phyloP scores from a whole-genome alignment of 2,797 vertebrate genomes.

The Eleutherodactylus coqui region DNA sequence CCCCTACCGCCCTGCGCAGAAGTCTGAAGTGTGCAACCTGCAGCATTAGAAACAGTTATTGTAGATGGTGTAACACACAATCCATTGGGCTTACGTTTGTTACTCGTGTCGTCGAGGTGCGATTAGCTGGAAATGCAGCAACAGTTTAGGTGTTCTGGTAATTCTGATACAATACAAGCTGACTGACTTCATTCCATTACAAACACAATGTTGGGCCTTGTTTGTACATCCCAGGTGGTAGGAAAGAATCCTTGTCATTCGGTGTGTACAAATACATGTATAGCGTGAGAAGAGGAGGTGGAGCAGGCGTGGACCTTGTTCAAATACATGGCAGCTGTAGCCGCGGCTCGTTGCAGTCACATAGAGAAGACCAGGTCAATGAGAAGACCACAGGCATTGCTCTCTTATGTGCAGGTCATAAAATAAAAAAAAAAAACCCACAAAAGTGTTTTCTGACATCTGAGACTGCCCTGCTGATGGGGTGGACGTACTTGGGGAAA shows the following conservation, averaged over 20 bases:
- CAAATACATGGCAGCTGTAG: neutral
- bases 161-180: neutral
- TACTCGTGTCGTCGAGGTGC: no score
- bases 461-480: no score
- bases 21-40: no score
- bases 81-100: no score
- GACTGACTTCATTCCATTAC: neutral
- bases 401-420: neutral
- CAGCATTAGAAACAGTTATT: no score
- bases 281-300: conserved; percentile 29
- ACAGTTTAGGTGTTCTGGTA: no score
- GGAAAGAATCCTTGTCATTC: conserved; percentile 12
- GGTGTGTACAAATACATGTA: neutral
- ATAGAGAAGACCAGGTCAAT: neutral
- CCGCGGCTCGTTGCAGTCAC: neutral
- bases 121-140: no score
- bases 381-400: neutral
- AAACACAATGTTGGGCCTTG: neutral
- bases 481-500: no score
- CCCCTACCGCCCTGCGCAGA: no score
- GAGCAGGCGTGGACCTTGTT: neutral
- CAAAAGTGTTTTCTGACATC: no score
- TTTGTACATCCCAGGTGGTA: conserved; percentile 5
- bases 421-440: no score
- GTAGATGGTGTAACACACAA: no score